phyloP scores from a whole-genome alignment of 2,888 invertebrate genomes.

The Sminthurinus aureus region DNA sequence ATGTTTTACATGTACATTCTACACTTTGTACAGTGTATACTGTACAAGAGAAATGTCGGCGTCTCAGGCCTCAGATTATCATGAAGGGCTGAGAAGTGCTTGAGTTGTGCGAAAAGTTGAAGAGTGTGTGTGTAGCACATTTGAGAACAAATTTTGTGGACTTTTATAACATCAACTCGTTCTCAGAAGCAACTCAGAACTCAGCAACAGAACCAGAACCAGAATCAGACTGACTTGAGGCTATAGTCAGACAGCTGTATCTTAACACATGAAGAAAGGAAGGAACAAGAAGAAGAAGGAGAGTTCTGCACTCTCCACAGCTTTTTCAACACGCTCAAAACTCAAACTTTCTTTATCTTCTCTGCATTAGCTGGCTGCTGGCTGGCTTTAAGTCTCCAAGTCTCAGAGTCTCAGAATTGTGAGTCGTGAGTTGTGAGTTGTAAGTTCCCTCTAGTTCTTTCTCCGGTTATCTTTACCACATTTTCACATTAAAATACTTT shows the following conservation, averaged over 20 bases:
- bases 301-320: neutral
- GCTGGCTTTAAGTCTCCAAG: too few relatives aligned
- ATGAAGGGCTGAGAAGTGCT: conserved; percentile 59
- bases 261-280: too few relatives aligned
- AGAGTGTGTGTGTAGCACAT: conserved; percentile 57
- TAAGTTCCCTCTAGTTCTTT: too few relatives aligned
- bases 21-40: neutral
- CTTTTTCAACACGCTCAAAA: neutral
- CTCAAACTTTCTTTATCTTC: neutral
- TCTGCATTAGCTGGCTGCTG: neutral
- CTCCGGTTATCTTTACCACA: too few relatives aligned
- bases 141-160: conserved; percentile 42
- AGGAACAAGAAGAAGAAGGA: neutral
- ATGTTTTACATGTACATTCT: too few relatives aligned
- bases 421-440: too few relatives aligned
- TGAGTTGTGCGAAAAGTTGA: conserved; percentile 60
- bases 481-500: too few relatives aligned
- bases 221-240: neutral
- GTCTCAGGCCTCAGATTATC: conserved; percentile 42
- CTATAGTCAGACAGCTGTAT: neutral
- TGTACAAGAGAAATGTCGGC: neutral
- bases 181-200: conserved; percentile 1
- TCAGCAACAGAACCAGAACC: too few relatives aligned
- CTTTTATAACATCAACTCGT: conserved; percentile 34
- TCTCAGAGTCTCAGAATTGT: too few relatives aligned